Conservation (phyloP, 1,140 invertebrate species). For the Chymomyza costata region DNA sequence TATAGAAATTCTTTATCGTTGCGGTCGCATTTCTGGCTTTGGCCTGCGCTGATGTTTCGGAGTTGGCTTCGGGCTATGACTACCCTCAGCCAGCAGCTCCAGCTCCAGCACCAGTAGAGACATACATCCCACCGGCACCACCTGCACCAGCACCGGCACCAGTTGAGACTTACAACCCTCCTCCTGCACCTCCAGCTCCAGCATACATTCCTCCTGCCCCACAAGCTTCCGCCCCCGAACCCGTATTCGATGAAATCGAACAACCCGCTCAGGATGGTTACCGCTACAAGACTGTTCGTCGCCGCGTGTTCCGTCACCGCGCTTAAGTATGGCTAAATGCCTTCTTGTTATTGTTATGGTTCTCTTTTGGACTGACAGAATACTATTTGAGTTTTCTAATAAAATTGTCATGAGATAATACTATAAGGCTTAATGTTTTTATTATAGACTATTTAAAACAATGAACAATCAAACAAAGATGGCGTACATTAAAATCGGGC, state of each 20-base stretch:
- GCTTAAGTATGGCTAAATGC: conserved; percentile 23
- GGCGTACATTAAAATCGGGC: too few relatives aligned
- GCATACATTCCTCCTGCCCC: conserved; percentile 42
- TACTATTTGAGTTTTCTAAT: too few relatives aligned
- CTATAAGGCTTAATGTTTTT: too few relatives aligned
- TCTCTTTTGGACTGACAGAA: too few relatives aligned
- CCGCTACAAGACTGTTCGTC: conserved; percentile 56
- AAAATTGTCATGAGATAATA: too few relatives aligned
- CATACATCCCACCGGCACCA: conserved; percentile 41
- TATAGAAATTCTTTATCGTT: conserved; percentile 63
- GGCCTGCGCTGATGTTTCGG: conserved; percentile 59
- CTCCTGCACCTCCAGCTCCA: conserved; percentile 32
- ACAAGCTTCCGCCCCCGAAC: conserved; percentile 8
- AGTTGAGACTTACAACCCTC: conserved; percentile 41
- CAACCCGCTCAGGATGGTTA: conserved; percentile 52
- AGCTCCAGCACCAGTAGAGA: conserved; percentile 41
- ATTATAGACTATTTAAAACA: too few relatives aligned
- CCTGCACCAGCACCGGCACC: conserved; percentile 30
- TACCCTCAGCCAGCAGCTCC: conserved; percentile 51
- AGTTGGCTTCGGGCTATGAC: conserved; percentile 48
- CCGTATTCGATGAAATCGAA: conserved; percentile 39
- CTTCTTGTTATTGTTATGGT: conserved; percentile 2
- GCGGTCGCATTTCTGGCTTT: conserved; percentile 65
- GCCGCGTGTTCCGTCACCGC: conserved; percentile 54
- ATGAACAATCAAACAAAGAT: too few relatives aligned